These are phyloP conservation scores for Scomber japonicus DNA, from an alignment of 2,113 vertebrate species.

Conservation along the genomic window DNA sequence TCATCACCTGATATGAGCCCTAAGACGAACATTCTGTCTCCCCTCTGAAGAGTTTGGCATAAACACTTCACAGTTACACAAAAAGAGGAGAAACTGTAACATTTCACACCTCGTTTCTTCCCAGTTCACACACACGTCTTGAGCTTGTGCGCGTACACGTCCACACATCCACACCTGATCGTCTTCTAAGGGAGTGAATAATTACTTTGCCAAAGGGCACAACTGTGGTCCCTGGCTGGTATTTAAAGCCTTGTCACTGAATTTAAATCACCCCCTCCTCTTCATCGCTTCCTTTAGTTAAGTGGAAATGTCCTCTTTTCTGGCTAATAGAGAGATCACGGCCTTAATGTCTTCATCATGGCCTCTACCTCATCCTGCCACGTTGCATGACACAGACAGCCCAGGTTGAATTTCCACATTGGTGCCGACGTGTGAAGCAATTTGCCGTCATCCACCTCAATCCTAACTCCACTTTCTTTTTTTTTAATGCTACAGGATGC, in stretches of 20 bases:
- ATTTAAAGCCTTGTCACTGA: slow-evolving; percentile 85
- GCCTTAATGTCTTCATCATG: slow-evolving; percentile 55
- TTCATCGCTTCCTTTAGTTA: slow-evolving; percentile 70
- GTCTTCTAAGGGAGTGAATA: slow-evolving; percentile 81
- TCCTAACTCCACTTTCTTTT: not conserved
- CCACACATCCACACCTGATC: slow-evolving; percentile 62
- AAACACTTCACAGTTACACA: slow-evolving; percentile 72
- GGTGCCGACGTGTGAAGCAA: slow-evolving; percentile 5
- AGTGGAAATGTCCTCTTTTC: slow-evolving; percentile 77
- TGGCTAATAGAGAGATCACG: slow-evolving; percentile 71
- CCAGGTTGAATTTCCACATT: slow-evolving; percentile 38
- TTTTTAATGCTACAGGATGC: slow-evolving; percentile 1
- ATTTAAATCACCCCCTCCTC: slow-evolving; percentile 81
- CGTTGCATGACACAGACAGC: slow-evolving; percentile 32
- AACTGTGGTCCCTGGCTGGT: slow-evolving; percentile 82
- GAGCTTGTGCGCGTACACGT: not conserved
- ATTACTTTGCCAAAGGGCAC: slow-evolving; percentile 85
- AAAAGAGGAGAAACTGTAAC: slow-evolving; percentile 73
- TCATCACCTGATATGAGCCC: slow-evolving; percentile 44
- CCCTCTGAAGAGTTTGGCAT: slow-evolving; percentile 65
- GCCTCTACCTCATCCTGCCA: slow-evolving; percentile 44
- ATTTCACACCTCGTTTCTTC: slow-evolving; percentile 63
- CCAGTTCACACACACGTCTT: slow-evolving; percentile 21
- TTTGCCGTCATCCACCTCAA: not conserved
- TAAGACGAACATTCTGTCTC: slow-evolving; percentile 32